phyloP scores from a whole-genome alignment of 2,888 invertebrate species.

The Tenthredo livida region DNA sequence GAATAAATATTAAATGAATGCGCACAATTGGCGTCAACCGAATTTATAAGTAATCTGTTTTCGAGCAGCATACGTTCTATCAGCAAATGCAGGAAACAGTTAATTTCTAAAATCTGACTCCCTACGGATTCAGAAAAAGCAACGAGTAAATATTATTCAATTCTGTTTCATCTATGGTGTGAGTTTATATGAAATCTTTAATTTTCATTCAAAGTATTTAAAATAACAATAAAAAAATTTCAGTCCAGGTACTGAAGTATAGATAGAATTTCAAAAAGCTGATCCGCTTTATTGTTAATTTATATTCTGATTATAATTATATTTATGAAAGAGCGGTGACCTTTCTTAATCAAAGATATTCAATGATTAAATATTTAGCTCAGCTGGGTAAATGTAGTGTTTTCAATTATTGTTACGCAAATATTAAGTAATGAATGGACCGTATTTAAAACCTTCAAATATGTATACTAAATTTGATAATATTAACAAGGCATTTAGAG shows the following conservation, averaged over 20 bases:
- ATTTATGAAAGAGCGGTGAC: not conserved
- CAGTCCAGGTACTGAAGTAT: not conserved
- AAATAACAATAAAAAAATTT: not conserved
- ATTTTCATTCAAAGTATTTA: not conserved
- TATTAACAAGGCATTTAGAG: not conserved
- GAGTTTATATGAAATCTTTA: not conserved
- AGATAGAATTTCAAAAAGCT: not conserved
- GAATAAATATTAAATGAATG: not conserved
- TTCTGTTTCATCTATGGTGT: not conserved
- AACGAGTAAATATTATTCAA: not conserved
- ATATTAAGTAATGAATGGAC: not conserved
- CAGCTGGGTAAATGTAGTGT: conserved; percentile 15
- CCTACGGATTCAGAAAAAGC: not conserved
- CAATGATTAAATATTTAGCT: not conserved
- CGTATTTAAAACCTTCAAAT: not conserved
- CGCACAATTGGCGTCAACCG: not conserved
- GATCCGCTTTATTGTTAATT: not conserved
- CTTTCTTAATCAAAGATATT: conserved; percentile 9
- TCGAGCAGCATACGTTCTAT: not conserved
- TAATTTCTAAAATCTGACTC: not conserved
- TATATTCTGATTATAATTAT: conserved; percentile 6
- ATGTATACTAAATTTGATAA: not conserved
- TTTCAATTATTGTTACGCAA: conserved; percentile 1
- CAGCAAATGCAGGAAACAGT: conserved; percentile 8
- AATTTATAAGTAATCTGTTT: not conserved